Percentiles rank a stretch among this genome's conserved stretches.
phyloP scores from a whole-genome alignment of 2,113 vertebrate species.

The Arenaria interpres region DNA sequence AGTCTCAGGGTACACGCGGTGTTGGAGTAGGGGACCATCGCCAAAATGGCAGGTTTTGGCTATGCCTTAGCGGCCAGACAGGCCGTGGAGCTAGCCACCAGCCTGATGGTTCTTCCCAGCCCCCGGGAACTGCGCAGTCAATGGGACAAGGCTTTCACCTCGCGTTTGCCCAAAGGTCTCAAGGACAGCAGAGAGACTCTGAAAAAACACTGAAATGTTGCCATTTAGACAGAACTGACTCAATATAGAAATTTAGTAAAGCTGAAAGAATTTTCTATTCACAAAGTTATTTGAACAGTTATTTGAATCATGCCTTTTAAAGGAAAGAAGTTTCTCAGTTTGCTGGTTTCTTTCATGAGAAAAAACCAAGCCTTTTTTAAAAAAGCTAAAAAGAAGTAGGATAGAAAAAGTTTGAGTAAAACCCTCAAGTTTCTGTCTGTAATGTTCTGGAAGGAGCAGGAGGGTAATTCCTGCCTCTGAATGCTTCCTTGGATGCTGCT shows the following conservation, averaged over 20 bases:
- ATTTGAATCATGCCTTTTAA: background rate
- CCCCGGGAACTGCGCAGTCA: fast-evolving
- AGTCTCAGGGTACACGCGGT: fast-evolving
- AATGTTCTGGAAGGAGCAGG: background rate
- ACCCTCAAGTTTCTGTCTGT: background rate
- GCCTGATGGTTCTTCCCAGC: fast-evolving
- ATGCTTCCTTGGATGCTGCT: background rate
- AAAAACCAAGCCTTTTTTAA: background rate
- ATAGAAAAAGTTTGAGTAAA: background rate
- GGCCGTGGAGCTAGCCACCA: background rate
- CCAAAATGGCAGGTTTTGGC: fast-evolving
- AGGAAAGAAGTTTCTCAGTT: background rate
- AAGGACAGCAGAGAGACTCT: background rate
- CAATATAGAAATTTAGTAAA: background rate
- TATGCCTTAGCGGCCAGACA: background rate
- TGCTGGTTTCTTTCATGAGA: background rate
- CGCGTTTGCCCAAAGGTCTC: background rate
- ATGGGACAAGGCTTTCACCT: background rate
- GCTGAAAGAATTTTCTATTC: background rate
- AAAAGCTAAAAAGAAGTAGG: background rate
- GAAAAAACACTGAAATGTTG: background rate
- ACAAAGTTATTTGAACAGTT: background rate
- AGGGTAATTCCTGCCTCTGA: background rate
- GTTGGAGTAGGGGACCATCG: background rate
- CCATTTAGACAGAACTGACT: background rate